Percentiles rank a stretch among this genome's conserved stretches.
These are phyloP conservation scores for Drosophila pseudoananassae DNA, from an alignment of 1,140 invertebrate genomes.

Conservation along the genomic window DNA sequence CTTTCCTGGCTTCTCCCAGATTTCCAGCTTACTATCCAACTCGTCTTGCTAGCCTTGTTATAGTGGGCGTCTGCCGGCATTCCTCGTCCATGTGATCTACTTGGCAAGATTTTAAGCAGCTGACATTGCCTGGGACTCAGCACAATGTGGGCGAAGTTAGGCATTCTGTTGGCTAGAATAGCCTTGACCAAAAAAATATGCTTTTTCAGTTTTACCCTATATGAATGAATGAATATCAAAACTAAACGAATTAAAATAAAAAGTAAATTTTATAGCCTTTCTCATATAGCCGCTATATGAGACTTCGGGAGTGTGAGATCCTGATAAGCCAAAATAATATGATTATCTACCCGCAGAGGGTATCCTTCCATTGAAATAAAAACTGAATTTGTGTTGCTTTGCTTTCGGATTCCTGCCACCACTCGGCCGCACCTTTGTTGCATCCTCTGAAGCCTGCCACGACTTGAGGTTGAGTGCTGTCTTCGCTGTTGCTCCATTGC, in stretches of 20 bases:
- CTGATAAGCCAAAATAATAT: neutral
- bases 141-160: conserved; percentile 19
- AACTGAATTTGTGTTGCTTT: conserved; percentile 19
- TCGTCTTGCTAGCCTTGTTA: conserved; percentile 17
- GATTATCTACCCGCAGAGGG: neutral
- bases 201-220: conserved; percentile 3
- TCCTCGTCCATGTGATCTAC: conserved; percentile 45
- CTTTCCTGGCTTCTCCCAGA: conserved; percentile 13
- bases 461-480: conserved; percentile 12
- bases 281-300: too few relatives aligned
- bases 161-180: conserved; percentile 10
- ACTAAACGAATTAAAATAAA: too few relatives aligned
- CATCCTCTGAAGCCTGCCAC: conserved; percentile 9
- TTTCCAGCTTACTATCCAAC: conserved; percentile 24
- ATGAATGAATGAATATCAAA: too few relatives aligned
- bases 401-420: conserved; percentile 40
- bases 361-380: neutral
- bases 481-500: conserved; percentile 31
- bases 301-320: too few relatives aligned
- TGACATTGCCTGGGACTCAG: conserved; percentile 30
- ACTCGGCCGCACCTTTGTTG: conserved; percentile 37
- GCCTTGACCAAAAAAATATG: neutral
- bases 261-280: too few relatives aligned
- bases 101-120: conserved; percentile 42
- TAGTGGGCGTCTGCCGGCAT: conserved; percentile 43